phyloP scores from a whole-genome alignment of 2,797 vertebrate species.

The Heterohyrax brucei region DNA sequence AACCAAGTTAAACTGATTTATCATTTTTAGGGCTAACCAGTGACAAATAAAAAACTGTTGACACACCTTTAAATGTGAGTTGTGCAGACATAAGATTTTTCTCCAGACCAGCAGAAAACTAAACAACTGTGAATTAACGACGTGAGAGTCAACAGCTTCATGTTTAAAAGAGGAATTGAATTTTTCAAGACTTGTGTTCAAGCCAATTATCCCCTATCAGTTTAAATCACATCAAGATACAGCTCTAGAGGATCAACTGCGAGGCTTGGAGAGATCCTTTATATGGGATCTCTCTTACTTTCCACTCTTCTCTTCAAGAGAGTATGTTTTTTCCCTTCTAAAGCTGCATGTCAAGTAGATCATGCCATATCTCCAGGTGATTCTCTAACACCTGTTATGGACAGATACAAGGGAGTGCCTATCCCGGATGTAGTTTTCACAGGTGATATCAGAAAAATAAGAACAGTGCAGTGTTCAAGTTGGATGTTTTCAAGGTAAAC shows the following conservation, averaged over 20 bases:
- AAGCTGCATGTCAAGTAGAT: neutral
- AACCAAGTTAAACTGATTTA: neutral
- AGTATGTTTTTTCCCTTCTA: neutral
- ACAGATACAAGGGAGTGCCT: neutral
- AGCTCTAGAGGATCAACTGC: neutral
- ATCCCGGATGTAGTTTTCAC: neutral
- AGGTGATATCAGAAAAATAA: neutral
- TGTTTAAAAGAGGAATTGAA: neutral
- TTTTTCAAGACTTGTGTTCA: constrained; percentile 20
- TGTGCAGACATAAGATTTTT: neutral
- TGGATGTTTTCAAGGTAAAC: constrained; percentile 31
- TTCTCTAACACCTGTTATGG: neutral
- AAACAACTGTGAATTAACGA: constrained; percentile 37
- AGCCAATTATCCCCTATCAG: constrained; percentile 46
- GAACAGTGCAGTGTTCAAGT: neutral
- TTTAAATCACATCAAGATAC: constrained; percentile 13
- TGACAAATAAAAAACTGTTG: neutral
- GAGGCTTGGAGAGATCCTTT: neutral
- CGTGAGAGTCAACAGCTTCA: neutral
- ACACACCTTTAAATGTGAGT: constrained; percentile 30
- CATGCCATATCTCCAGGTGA: neutral
- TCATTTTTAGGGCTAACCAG: neutral
- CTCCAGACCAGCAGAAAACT: constrained; percentile 7
- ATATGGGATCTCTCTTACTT: neutral
- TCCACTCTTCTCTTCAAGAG: neutral